Percentiles rank a stretch among this genome's conserved stretches.
These are phyloP conservation scores for Tauraco erythrolophus DNA, from an alignment of 2,113 vertebrate species.

Conservation along the genomic window DNA sequence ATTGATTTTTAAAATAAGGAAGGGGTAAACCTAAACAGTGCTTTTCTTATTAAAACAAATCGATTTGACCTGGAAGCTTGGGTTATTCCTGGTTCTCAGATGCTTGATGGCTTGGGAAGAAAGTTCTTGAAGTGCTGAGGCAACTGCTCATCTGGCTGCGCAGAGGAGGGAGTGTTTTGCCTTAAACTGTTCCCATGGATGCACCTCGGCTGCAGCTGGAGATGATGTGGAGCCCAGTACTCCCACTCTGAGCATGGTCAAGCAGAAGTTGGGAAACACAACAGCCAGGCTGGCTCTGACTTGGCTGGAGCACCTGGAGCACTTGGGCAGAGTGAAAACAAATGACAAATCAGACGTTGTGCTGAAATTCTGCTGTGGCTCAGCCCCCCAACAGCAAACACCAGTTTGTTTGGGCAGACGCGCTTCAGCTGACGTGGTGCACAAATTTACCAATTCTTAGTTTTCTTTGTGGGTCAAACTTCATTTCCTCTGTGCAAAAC, in stretches of 20 bases:
- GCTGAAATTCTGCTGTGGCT: neutral
- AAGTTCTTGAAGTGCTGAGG: neutral
- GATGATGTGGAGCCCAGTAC: neutral
- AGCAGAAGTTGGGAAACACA: neutral
- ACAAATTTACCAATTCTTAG: neutral
- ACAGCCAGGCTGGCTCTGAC: neutral
- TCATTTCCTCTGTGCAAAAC: neutral
- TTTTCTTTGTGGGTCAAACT: neutral
- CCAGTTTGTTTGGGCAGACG: neutral
- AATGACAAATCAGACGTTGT: accelerated
- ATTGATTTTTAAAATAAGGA: neutral
- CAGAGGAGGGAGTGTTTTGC: neutral
- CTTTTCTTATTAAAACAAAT: neutral
- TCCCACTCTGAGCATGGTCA: neutral
- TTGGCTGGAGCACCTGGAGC: neutral
- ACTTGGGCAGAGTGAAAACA: neutral
- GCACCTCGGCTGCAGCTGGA: neutral
- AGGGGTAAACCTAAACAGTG: neutral
- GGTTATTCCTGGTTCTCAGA: neutral
- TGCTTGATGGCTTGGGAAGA: neutral
- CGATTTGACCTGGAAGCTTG: neutral
- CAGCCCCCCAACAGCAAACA: neutral
- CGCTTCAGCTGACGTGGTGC: neutral
- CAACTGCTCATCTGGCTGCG: neutral
- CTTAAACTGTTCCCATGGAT: neutral